Percentiles rank a stretch among this genome's conserved stretches.
These are phyloP conservation scores for Catajapyx aquilonaris DNA, from an alignment of 1,140 invertebrate species.

Conservation along the genomic window DNA sequence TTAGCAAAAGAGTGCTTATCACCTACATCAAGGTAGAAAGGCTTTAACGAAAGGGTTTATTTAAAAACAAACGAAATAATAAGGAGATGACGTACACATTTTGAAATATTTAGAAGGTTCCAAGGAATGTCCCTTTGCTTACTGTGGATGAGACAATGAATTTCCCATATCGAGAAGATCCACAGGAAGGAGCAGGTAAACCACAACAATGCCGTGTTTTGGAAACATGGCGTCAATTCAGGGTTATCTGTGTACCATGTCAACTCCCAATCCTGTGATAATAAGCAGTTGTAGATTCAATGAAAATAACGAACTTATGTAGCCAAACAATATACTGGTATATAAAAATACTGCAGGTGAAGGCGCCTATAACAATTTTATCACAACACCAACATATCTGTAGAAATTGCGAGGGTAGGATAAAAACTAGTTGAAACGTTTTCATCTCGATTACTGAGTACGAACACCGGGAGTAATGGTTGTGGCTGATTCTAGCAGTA, in stretches of 20 bases:
- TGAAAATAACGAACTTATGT: no score
- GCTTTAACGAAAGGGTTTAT: background rate
- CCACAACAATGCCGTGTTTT: conserved; percentile 35
- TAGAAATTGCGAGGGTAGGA: no score
- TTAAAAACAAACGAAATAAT: background rate
- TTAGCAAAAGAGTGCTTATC: background rate
- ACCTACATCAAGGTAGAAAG: background rate
- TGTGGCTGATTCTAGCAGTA: no score
- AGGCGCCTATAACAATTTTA: no score
- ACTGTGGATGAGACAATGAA: conserved; percentile 52
- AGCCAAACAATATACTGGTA: no score
- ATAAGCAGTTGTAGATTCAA: no score
- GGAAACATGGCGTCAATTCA: conserved; percentile 25
- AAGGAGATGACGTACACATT: conserved; percentile 34
- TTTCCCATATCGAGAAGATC: conserved; percentile 49
- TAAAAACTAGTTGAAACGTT: no score
- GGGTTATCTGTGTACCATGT: conserved; percentile 22
- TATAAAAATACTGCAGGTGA: no score
- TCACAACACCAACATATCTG: no score
- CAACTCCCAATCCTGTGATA: conserved; percentile 17
- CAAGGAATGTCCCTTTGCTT: conserved; percentile 57
- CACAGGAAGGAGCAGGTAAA: conserved; percentile 66
- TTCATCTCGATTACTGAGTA: no score
- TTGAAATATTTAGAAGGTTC: conserved; percentile 53
- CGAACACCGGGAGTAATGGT: no score